phyloP scores from a whole-genome alignment of 2,888 invertebrate species.

The Schrankia costaestrigalis region DNA sequence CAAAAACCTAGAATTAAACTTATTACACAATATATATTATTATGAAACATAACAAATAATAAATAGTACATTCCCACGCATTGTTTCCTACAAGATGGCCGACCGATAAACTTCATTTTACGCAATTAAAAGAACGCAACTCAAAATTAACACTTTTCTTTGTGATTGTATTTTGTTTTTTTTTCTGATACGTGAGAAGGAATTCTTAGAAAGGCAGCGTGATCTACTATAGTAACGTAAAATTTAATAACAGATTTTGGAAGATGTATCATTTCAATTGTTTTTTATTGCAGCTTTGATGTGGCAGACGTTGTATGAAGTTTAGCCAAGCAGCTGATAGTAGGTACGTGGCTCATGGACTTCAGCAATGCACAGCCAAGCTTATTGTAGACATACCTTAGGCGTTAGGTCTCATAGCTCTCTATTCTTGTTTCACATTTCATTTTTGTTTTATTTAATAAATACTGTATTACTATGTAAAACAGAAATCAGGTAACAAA shows the following conservation, averaged over 20 bases:
- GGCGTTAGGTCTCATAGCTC: too few species aligned
- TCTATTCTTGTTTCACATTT: too few species aligned
- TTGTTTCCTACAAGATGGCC: slow-evolving; percentile 28
- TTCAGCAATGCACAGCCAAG: too few species aligned
- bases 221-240: slow-evolving; percentile 9
- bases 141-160: slow-evolving; percentile 33
- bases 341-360: too few species aligned
- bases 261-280: too few species aligned
- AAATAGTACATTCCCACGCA: slow-evolving; percentile 31
- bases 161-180: slow-evolving; percentile 5
- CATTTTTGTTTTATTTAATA: too few species aligned
- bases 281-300: too few species aligned
- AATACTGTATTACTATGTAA: too few species aligned
- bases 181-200: slow-evolving; percentile 8
- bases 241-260: slow-evolving; percentile 19
- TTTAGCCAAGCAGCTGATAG: too few species aligned
- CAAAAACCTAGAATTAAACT: slow-evolving; percentile 11
- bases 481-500: too few species aligned
- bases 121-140: slow-evolving; percentile 35
- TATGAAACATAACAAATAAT: slow-evolving; percentile 28
- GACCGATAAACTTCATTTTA: slow-evolving; percentile 30
- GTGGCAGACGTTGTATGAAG: too few species aligned
- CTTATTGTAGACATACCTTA: too few species aligned
- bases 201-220: slow-evolving; percentile 1
- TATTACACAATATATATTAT: slow-evolving; percentile 22